Evolutionary conservation across 2,888 invertebrate genomes (phyloP).

Genomic region (Epirrita christyi): DNA sequence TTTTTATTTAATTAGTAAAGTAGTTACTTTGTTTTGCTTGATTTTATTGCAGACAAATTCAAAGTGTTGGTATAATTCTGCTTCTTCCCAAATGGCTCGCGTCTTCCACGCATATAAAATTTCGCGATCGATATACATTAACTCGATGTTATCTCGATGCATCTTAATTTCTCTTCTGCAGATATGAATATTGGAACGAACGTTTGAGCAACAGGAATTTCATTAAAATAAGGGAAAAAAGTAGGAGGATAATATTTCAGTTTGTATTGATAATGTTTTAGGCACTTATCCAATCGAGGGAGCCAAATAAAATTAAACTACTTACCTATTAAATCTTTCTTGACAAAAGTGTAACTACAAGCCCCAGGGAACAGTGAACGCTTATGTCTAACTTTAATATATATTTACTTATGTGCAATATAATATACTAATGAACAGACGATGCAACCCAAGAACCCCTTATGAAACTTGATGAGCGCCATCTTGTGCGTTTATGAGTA

Average conservation of each 20-base stretch:
- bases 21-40: no score
- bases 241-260: conserved; percentile 28
- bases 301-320: neutral
- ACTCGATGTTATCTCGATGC: conserved; percentile 61
- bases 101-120: conserved; percentile 66
- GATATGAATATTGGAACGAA: conserved; percentile 51
- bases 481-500: conserved; percentile 3
- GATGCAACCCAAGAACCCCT: neutral
- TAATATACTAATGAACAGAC: no score
- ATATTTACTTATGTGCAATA: no score
- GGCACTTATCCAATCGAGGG: neutral
- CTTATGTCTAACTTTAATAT: no score
- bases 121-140: conserved; percentile 66
- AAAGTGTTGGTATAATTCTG: conserved; percentile 2
- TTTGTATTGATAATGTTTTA: neutral
- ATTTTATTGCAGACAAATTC: no score
- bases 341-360: no score
- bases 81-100: neutral
- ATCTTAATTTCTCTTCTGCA: conserved; percentile 59
- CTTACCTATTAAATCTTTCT: neutral
- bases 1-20: no score
- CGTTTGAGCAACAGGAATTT: conserved; percentile 59
- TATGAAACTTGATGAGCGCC: conserved; percentile 10
- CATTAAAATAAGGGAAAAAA: conserved; percentile 43
- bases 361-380: no score